Evolutionary conservation across 2,888 invertebrate species (phyloP).

Genomic region (Microplitis deprimator): DNA sequence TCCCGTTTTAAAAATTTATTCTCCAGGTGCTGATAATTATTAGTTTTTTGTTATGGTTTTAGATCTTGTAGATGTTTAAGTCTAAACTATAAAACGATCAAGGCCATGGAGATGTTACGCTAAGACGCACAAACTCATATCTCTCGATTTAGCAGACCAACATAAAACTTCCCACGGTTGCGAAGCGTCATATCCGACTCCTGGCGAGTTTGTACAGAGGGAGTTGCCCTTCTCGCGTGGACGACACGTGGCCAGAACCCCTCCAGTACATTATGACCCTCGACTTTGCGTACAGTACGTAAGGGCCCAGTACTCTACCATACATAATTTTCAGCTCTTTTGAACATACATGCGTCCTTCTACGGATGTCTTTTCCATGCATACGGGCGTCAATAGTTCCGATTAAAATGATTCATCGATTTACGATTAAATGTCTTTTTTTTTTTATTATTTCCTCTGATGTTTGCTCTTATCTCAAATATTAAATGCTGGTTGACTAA

Average conservation of each 20-base stretch:
- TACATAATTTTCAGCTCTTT: conserved; percentile 2
- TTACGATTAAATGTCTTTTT: neutral
- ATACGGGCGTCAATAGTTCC: neutral
- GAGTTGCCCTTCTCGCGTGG: conserved; percentile 48
- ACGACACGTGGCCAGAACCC: conserved; percentile 51
- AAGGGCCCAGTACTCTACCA: neutral
- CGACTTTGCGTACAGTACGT: conserved; percentile 8
- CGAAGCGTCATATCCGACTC: conserved; percentile 48
- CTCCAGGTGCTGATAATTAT: neutral
- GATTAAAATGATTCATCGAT: neutral
- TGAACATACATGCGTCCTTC: no score
- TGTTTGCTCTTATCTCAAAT: neutral
- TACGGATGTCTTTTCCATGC: neutral
- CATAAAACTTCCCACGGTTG: conserved; percentile 50
- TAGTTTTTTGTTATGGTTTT: no score
- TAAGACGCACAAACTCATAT: conserved; percentile 37
- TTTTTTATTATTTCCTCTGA: neutral
- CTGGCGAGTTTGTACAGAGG: conserved; percentile 43
- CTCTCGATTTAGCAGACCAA: conserved; percentile 23
- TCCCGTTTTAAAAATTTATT: neutral
- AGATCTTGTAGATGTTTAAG: neutral
- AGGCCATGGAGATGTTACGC: conserved; percentile 24
- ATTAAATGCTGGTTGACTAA: neutral
- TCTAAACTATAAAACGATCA: neutral
- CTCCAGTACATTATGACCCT: conserved; percentile 23